Base-by-base conservation (phyloP, 2,888 invertebrate genomes). In the Sussaba pulchella region DNA sequence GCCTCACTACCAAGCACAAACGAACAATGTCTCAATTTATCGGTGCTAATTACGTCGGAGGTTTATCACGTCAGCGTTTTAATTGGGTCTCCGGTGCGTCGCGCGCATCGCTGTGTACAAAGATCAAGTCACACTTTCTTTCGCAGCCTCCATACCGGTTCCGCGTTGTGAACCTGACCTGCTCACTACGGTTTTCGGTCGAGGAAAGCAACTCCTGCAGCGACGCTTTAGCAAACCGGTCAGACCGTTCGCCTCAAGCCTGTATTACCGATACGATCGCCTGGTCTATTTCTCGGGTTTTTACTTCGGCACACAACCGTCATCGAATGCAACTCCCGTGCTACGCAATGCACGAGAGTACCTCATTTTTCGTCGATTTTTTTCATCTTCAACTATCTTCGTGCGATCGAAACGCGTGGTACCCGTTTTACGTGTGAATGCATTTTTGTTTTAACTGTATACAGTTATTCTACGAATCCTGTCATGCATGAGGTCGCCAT, bases 21-120 rank as follows among this genome's bases (percentile, higher is more conserved):
- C 74, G 84, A 82, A 85, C 85, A 85, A 86, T 87, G 81, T 85
- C 57, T 83, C 85, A 86, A 85, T 87, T 31, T 85, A 86, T 78
- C 70, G 63, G 52, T 52, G 84, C 82, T 86, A 86, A 87, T 86
- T 85, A 84, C 73, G 67, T 77, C 63, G 67, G 76, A 77, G 82
- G 78, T 52, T 71, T 59, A 36, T 50, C 50, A 36, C 75, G 54
- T 61, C 59, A 43, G 71, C 75, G 6, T 52, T 80, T 81, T 83
- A 85, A 85, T 85, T 85, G 81, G 82, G 75, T 75, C 77, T 81
- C 66, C 72, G 78, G 73, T 73, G 76, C 31, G 78, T 75, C 4
- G 72, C 70, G 80, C 75, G 50, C 73, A 70, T 57, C 71, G 72
- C 52, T 66, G 39, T 67, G 70, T 31, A 41, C 39, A 61, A 69